A percentile compares a stretch with the other conserved stretches of the same genome.
Conservation (phyloP, 2,888 invertebrate species). For the Bugulina stolonifera region DNA sequence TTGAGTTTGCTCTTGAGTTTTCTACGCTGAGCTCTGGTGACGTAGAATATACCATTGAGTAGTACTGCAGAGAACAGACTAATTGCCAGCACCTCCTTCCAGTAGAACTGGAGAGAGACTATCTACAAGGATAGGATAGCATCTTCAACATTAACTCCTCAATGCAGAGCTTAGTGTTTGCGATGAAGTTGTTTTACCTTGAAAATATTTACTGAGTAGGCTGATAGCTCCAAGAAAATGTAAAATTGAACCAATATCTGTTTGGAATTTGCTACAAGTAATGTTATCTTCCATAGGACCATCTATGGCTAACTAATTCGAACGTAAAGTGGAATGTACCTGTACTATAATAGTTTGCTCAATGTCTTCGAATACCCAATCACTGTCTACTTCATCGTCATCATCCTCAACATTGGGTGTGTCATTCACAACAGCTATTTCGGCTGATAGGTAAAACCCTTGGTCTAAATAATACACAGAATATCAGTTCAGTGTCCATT, state of each 20-base stretch:
- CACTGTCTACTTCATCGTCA: neutral
- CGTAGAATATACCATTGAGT: neutral
- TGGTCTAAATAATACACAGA: neutral
- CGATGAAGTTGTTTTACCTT: no score
- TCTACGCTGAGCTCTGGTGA: conserved; percentile 4
- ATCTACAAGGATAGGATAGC: conserved; percentile 20
- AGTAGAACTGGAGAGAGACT: conserved; percentile 38
- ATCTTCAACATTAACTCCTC: no score
- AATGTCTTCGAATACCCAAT: neutral
- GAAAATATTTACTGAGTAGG: no score
- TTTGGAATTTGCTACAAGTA: no score
- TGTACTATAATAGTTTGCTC: neutral
- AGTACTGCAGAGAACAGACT: conserved; percentile 68
- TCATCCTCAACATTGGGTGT: neutral
- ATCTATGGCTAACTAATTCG: no score
- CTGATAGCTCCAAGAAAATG: no score
- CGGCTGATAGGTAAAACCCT: neutral
- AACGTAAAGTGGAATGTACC: no score
- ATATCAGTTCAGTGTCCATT: neutral
- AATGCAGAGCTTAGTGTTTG: no score
- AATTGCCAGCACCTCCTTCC: conserved; percentile 73
- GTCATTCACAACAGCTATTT: neutral
- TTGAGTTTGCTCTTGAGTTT: neutral
- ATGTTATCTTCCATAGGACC: no score
- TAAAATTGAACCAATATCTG: no score